Conservation (phyloP, 2,888 invertebrate genomes). For the Polyploca ridens region DNA sequence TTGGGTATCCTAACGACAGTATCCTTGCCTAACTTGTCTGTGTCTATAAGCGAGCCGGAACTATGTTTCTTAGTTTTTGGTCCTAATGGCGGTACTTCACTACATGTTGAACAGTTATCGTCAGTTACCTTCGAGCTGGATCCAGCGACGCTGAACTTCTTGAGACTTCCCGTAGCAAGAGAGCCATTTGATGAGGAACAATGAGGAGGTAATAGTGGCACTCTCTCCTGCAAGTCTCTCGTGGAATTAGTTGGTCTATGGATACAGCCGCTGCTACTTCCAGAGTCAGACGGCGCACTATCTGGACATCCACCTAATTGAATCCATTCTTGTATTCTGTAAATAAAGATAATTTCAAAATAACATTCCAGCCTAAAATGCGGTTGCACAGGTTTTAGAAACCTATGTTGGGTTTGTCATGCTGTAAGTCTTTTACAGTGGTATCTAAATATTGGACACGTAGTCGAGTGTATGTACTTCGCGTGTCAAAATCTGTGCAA, state of each 20-base stretch:
- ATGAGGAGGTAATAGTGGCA: conserved; percentile 73
- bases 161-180: conserved; percentile 71
- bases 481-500: too few species aligned
- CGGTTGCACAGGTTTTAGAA: too few species aligned
- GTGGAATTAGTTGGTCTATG: conserved; percentile 61
- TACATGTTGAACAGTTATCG: conserved; percentile 72
- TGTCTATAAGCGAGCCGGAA: conserved; percentile 75
- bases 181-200: conserved; percentile 79
- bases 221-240: conserved; percentile 71
- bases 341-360: conserved; percentile 17
- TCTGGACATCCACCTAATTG: conserved; percentile 74
- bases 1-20: conserved; percentile 77
- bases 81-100: conserved; percentile 73
- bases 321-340: conserved; percentile 71
- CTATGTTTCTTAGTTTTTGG: conserved; percentile 77
- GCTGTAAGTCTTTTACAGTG: too few species aligned
- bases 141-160: conserved; percentile 68
- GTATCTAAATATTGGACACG: too few species aligned
- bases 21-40: conserved; percentile 69
- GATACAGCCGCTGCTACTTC: conserved; percentile 59
- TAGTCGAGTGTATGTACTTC: too few species aligned
- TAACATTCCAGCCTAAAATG: too few species aligned
- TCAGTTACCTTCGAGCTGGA: conserved; percentile 65
- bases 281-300: conserved; percentile 57
- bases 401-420: too few species aligned